Conservation (phyloP, 2,113 vertebrate genomes). For the Hylia prasina region DNA sequence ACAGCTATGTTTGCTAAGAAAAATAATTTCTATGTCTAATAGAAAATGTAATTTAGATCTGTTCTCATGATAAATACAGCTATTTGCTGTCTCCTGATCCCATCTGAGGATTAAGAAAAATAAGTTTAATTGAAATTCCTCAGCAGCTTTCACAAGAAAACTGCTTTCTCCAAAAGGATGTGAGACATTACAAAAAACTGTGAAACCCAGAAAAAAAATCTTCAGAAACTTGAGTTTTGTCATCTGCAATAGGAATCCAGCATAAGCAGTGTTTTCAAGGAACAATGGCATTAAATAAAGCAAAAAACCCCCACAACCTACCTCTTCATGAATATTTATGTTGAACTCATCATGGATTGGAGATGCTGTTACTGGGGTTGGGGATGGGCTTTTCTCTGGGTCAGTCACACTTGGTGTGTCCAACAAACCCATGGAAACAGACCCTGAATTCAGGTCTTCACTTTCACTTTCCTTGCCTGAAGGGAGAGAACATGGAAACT, state of each 20-base stretch:
- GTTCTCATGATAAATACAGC: background rate
- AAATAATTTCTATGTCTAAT: background rate
- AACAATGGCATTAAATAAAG: background rate
- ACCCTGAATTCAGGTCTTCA: conserved; percentile 76
- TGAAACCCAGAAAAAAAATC: background rate
- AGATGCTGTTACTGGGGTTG: conserved; percentile 50
- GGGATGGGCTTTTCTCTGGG: conserved; percentile 69
- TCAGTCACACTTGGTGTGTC: conserved; percentile 67
- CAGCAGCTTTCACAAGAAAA: background rate
- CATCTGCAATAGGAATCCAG: background rate
- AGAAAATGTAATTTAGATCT: background rate
- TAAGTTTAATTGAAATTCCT: background rate
- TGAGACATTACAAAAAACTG: background rate
- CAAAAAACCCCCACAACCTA: background rate
- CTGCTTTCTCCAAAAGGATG: background rate
- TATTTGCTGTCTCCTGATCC: background rate
- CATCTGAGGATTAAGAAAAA: background rate
- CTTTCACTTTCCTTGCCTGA: conserved; percentile 80
- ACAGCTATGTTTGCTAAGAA: background rate
- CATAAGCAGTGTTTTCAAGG: background rate
- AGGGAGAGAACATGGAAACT: background rate
- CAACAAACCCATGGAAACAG: conserved; percentile 51
- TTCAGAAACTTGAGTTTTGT: background rate
- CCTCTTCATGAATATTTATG: conserved; percentile 61
- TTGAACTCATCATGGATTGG: conserved; percentile 57